phyloP scores from a whole-genome alignment of 2,113 vertebrate species.

The Ctenomys sociabilis region DNA sequence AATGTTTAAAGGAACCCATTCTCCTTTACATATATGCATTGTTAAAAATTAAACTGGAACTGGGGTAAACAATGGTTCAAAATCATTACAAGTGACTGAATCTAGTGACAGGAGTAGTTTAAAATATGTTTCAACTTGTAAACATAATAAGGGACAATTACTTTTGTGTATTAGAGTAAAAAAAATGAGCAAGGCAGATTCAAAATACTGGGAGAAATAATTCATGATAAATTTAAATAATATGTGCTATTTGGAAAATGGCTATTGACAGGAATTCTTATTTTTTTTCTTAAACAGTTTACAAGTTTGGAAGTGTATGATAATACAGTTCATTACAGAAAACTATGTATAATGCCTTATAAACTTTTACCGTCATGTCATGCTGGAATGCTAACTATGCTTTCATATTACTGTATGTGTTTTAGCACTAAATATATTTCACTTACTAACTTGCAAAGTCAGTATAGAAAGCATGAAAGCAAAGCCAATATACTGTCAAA shows the following conservation, averaged over 20 bases:
- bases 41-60: slow-evolving; percentile 34
- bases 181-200: slow-evolving; percentile 34
- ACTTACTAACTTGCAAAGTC: neutral
- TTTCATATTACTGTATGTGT: neutral
- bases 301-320: neutral
- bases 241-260: slow-evolving; percentile 41
- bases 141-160: slow-evolving; percentile 42
- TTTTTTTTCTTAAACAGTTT: slow-evolving; percentile 46
- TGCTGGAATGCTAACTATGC: neutral
- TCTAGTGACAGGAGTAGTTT: slow-evolving; percentile 9
- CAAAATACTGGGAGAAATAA: neutral
- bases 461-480: neutral
- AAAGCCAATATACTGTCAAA: neutral
- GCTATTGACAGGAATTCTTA: slow-evolving; percentile 18
- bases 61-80: slow-evolving; percentile 41
- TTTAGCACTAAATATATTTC: neutral
- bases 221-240: slow-evolving; percentile 45
- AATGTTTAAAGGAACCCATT: neutral
- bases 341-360: neutral
- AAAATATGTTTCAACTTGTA: slow-evolving; percentile 52
- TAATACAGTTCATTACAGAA: neutral
- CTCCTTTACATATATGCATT: neutral
- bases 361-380: neutral
- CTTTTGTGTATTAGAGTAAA: slow-evolving; percentile 25
- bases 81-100: slow-evolving; percentile 19